phyloP scores from a whole-genome alignment of 2,888 invertebrate genomes.

The Leptura quadrifasciata region DNA sequence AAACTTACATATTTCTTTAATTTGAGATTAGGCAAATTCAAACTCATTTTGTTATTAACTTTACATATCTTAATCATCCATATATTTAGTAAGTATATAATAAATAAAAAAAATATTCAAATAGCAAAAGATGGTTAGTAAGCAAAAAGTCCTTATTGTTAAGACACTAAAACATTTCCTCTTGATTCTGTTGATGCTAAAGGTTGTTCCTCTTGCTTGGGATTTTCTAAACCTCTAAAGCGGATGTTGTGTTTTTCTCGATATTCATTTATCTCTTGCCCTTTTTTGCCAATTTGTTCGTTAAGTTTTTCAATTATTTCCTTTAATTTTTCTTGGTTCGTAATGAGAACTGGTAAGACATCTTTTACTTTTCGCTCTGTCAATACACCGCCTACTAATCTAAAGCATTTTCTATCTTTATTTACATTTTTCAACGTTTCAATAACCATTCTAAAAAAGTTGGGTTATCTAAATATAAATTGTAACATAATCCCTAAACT shows the following conservation, averaged over 20 bases:
- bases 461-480: constrained; percentile 44
- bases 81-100: constrained; percentile 21
- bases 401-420: constrained; percentile 90
- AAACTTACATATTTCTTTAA: not conserved
- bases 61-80: not conserved
- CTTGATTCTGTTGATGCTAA: constrained; percentile 66
- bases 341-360: constrained; percentile 88
- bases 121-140: constrained; percentile 30
- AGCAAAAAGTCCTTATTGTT: constrained; percentile 56
- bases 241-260: constrained; percentile 93
- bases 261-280: constrained; percentile 92
- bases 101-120: constrained; percentile 20
- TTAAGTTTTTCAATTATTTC: constrained; percentile 87
- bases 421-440: constrained; percentile 93
- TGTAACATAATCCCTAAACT: not conserved
- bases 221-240: constrained; percentile 78
- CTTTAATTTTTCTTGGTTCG: constrained; percentile 87
- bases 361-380: constrained; percentile 95
- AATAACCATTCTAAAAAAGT: constrained; percentile 88
- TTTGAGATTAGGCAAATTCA: constrained; percentile 6
- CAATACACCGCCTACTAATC: constrained; percentile 94
- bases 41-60: not conserved
- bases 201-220: constrained; percentile 72
- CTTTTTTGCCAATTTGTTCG: constrained; percentile 89
- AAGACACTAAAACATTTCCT: constrained; percentile 73